A percentile compares a stretch with the other conserved stretches of the same genome.
Conservation (phyloP, 2,888 invertebrate species). For the Alloplasta piceator region DNA sequence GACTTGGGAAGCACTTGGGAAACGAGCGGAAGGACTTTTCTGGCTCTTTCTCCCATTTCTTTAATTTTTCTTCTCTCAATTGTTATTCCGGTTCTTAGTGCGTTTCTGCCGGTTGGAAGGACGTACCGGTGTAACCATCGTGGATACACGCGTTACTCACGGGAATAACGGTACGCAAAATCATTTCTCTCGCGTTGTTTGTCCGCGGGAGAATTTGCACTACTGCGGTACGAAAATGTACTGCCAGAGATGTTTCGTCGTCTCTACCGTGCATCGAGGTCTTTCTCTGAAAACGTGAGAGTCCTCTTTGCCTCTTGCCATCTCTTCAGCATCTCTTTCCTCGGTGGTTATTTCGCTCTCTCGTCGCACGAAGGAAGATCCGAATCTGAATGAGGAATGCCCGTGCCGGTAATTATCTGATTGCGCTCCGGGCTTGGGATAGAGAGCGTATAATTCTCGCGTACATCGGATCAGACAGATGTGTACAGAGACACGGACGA, state of each 20-base stretch:
- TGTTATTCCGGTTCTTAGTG: no score
- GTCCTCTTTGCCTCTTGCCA: neutral
- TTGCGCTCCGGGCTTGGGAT: constrained; percentile 33
- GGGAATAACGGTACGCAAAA: no score
- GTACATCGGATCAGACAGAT: neutral
- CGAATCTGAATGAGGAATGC: constrained; percentile 62
- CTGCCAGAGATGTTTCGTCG: constrained; percentile 2
- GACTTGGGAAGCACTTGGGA: constrained; percentile 19
- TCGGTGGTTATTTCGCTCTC: neutral
- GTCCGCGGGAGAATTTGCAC: constrained; percentile 13
- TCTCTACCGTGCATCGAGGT: constrained; percentile 2
- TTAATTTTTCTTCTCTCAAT: no score
- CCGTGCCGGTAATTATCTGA: constrained; percentile 58
- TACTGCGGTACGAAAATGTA: constrained; percentile 18
- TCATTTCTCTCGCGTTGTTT: no score
- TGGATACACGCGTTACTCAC: no score
- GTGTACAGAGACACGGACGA: neutral
- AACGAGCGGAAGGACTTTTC: constrained; percentile 13
- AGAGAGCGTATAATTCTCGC: constrained; percentile 8
- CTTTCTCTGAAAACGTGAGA: neutral
- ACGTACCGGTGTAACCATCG: no score
- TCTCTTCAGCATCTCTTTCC: neutral
- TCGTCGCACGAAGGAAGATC: constrained; percentile 32
- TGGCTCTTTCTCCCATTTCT: constrained; percentile 3
- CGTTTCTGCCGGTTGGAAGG: no score